Conservation (phyloP, 2,888 invertebrate genomes). For the Lampropteryx suffumata region DNA sequence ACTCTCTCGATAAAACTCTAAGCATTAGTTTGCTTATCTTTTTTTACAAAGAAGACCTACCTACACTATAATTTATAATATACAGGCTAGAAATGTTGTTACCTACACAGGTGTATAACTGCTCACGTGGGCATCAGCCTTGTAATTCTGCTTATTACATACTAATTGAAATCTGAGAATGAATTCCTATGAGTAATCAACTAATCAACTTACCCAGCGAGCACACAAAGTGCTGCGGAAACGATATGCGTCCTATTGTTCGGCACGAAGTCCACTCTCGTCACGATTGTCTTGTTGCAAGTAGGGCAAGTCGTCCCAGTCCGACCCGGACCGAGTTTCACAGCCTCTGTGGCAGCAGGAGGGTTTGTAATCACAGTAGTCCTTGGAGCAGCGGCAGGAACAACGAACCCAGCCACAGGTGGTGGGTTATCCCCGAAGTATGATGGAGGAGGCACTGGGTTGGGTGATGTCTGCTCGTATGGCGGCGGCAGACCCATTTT, state of each 20-base stretch:
- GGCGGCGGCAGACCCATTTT: constrained; percentile 77
- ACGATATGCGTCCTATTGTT: constrained; percentile 74
- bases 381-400: constrained; percentile 54
- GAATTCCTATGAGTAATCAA: constrained; percentile 15
- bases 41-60: too few species aligned
- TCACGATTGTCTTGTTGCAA: constrained; percentile 69
- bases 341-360: constrained; percentile 27
- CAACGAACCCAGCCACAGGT: constrained; percentile 57
- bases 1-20: too few species aligned
- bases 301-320: constrained; percentile 67
- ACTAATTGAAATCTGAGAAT: constrained; percentile 12
- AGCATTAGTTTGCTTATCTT: too few species aligned
- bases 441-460: constrained; percentile 70
- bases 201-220: constrained; percentile 65
- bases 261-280: constrained; percentile 69
- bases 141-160: constrained; percentile 9
- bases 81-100: background rate
- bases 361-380: constrained; percentile 64
- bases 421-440: constrained; percentile 73
- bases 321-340: constrained; percentile 64
- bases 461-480: constrained; percentile 64
- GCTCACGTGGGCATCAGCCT: constrained; percentile 3
- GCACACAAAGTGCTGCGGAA: constrained; percentile 70
- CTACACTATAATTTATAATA: too few species aligned
- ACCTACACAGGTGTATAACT: constrained; percentile 3